Evolutionary conservation across 2,888 invertebrate species (phyloP), one percentile per base, ranked within the genome.

Genomic region (Sympetrum striolatum): DNA sequence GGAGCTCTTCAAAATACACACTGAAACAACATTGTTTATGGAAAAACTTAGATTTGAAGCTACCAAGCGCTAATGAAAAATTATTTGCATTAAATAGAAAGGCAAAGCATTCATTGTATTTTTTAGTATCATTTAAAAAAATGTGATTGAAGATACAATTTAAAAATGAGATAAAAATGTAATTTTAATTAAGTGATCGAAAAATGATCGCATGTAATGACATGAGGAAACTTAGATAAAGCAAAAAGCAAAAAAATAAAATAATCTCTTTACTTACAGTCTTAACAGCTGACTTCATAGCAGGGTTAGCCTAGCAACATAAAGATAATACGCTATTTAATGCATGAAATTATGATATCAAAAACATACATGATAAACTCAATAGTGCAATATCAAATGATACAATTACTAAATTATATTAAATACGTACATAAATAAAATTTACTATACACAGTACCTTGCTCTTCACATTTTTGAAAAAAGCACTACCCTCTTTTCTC

Each of bases 251-350:
- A 53, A 25, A 31, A 53, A 25, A 31, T 0, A 25, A 73, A 73
- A 31, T 1, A 80, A 80, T 53, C 39, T 18, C 22, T 80, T 90
- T 93, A 97, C 97, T 97, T 96, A 98, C 98, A 95, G 97, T 96
- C 96, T 98, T 98, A 91, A 98, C 98, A 93, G 98, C 98, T 94
- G 97, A 97, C 95, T 97, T 98, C 94, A 98, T 96, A 93, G 98
- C 98, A 93, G 98, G 98, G 95, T 98, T 98, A 92, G 98, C 98
- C 98, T 98, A 95, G 93, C 96, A 96, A 95, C 93, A 92, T 91
- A 91, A 91, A 91, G 91, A 81, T 80, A 81, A 91, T 91, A 82
- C 90, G 25, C 82, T 91, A 91, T 91, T 91, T 92, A 91, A 91
- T 91, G 91, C 90, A 91, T 90, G 39, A 90, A 81, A 91, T 39